These are phyloP conservation scores for Ophonus ardosiacus DNA, from an alignment of 2,888 invertebrate genomes.

Conservation along the genomic window DNA sequence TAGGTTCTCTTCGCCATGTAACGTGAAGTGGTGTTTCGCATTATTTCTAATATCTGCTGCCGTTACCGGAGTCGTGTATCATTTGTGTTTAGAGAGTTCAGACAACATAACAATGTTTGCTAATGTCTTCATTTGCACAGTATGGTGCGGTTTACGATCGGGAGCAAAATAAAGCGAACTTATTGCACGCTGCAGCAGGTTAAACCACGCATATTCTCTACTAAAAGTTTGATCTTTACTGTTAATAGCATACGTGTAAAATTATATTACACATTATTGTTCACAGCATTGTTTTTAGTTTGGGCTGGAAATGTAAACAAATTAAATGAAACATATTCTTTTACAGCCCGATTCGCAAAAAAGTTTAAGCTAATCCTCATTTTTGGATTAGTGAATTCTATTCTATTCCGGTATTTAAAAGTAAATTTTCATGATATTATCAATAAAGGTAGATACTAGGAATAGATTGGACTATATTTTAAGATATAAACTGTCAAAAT, in stretches of 20 bases:
- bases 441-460: too few relatives aligned
- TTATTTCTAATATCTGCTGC: slow-evolving; percentile 46
- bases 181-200: slow-evolving; percentile 20
- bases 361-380: too few relatives aligned
- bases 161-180: slow-evolving; percentile 38
- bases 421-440: too few relatives aligned
- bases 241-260: slow-evolving; percentile 8
- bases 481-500: too few relatives aligned
- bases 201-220: background rate
- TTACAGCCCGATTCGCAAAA: too few relatives aligned
- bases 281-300: too few relatives aligned
- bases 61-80: slow-evolving; percentile 34
- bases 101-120: slow-evolving; percentile 45
- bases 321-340: too few relatives aligned
- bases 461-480: too few relatives aligned
- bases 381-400: too few relatives aligned
- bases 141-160: slow-evolving; percentile 44
- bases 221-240: slow-evolving; percentile 7
- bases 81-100: slow-evolving; percentile 42
- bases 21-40: slow-evolving; percentile 30
- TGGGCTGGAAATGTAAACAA: too few relatives aligned
- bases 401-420: too few relatives aligned
- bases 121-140: slow-evolving; percentile 49
- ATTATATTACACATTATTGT: slow-evolving; percentile 4
- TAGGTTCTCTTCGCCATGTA: background rate